These are phyloP conservation scores for Meriones unguiculatus DNA, from an alignment of 2,113 vertebrate species.

Conservation along the genomic window DNA sequence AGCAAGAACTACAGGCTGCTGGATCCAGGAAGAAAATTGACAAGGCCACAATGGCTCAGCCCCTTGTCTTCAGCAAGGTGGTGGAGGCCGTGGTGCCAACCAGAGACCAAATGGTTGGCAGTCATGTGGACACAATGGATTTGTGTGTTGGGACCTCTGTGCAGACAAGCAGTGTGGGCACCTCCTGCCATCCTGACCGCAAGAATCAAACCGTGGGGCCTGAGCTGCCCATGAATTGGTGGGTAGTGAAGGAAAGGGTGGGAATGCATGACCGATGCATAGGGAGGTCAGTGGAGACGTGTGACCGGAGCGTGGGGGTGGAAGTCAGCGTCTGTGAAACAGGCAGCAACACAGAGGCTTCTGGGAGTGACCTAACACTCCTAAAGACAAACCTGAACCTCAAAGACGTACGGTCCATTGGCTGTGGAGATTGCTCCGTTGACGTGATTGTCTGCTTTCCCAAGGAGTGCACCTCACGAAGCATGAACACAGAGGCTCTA, in stretches of 20 bases:
- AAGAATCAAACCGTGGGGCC: conserved; percentile 85
- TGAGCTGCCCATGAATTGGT: conserved; percentile 90
- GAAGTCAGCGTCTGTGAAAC: conserved; percentile 86
- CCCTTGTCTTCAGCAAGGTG: conserved; percentile 87
- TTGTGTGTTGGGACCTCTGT: conserved; percentile 84
- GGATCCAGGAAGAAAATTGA: conserved; percentile 93
- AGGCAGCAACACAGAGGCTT: conserved; percentile 91
- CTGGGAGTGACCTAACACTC: conserved; percentile 44
- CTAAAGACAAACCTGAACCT: conserved; percentile 47
- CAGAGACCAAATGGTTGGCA: conserved; percentile 91
- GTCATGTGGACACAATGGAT: conserved; percentile 85
- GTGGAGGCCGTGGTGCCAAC: conserved; percentile 90
- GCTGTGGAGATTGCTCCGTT: conserved; percentile 93
- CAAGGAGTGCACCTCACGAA: conserved; percentile 84
- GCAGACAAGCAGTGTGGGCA: conserved; percentile 84
- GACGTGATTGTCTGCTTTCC: conserved; percentile 86
- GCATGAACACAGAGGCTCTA: conserved; percentile 86
- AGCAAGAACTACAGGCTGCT: conserved; percentile 95
- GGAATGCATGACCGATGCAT: conserved; percentile 88
- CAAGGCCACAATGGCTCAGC: conserved; percentile 91
- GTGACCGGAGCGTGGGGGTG: conserved; percentile 85
- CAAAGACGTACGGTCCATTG: conserved; percentile 88
- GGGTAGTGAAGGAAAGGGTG: conserved; percentile 90
- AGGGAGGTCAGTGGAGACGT: conserved; percentile 81
- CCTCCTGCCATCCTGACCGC: conserved; percentile 87